Evolutionary conservation across 1,140 invertebrate genomes (phyloP), one percentile per base, ranked within the genome.

Genomic region (Atopsyche davidsoni): DNA sequence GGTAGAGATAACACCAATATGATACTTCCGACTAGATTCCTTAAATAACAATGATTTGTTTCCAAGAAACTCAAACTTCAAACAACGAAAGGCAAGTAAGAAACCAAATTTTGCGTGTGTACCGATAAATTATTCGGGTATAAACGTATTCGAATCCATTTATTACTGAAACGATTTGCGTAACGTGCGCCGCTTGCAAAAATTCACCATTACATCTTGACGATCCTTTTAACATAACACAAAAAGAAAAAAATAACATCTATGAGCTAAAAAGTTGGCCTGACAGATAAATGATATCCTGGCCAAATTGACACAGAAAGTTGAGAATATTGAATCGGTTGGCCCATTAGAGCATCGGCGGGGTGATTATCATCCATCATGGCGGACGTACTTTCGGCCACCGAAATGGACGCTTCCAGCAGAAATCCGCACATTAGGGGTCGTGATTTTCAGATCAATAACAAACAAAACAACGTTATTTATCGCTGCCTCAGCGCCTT

Each of bases 361-460:
- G 21, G 32, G 52, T 44, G 39, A 54, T 54, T 43, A 54, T 44
- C 46, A 48, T 49, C 52, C 52, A 49, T 54, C 52, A 54, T 48
- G 46, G 38, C 21, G 22, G 13, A 14, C 19, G n/a, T 18, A 45
- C 40, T 4, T 21, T 39, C 17, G 22, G 19, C 34, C 4, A 25
- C n/a, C 19, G 14, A 39, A 39, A 39, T 17, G 17, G 21, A 22
- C 23, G 19, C 36, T 39, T 39, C 36, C 46, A 10, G 34, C 7
- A 13, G 23, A 21, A 45, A 45, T 18, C 10, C 22, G 18, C 36
- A 18, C 36, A 39, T 18, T 17, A 18, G 16, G 4, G 36, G 9
- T 39, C 19, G 36, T 21, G 4, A 39, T 39, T 39, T 3, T 17
- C 4, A 6, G 24, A 28, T 28, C 24, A n/a, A 28, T 17, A 39